phyloP scores from a whole-genome alignment of 2,888 invertebrate genomes.

The Arctia plantaginis region DNA sequence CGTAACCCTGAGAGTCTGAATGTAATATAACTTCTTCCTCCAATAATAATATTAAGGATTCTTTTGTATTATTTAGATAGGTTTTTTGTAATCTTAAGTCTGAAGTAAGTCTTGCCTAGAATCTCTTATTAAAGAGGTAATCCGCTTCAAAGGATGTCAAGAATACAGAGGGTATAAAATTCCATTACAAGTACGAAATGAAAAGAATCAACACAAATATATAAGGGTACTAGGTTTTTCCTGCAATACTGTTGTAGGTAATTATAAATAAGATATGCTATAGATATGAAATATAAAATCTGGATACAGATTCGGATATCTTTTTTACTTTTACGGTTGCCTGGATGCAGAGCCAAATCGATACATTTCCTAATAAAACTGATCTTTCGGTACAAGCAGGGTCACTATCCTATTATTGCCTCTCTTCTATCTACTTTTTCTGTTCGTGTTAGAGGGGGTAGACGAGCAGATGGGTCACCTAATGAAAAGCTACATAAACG shows the following conservation, averaged over 20 bases:
- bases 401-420: no score
- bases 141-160: neutral
- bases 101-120: neutral
- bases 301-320: no score
- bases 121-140: neutral
- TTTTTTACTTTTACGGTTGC: no score
- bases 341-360: no score
- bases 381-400: no score
- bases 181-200: neutral
- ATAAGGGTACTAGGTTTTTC: neutral
- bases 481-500: no score
- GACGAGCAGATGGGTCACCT: no score
- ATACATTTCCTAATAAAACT: no score
- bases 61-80: neutral
- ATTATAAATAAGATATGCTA: no score
- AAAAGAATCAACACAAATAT: neutral
- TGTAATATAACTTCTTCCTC: slow-evolving; percentile 1
- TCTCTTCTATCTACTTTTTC: no score
- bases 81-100: neutral
- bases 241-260: neutral
- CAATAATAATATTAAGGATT: neutral
- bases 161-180: neutral
- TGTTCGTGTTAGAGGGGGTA: no score
- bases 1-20: neutral
- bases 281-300: no score